A percentile compares a stretch with the other conserved stretches of the same genome.
phyloP scores from a whole-genome alignment of 2,113 vertebrate species.

The Amphiprion percula region DNA sequence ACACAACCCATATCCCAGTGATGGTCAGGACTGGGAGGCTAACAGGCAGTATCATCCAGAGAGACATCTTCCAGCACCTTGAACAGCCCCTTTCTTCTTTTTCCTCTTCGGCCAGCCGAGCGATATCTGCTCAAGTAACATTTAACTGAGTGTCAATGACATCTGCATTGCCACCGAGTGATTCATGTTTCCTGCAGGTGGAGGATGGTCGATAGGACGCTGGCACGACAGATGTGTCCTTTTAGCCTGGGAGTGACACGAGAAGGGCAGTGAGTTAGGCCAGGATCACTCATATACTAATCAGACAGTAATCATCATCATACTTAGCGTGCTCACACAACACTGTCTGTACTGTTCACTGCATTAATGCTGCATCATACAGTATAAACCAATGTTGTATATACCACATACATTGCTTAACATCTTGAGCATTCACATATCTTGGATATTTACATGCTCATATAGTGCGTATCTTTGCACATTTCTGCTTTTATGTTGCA shows the following conservation, averaged over 20 bases:
- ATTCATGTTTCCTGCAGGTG: slow-evolving; percentile 53
- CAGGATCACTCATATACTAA: slow-evolving; percentile 8
- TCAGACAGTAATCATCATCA: background rate
- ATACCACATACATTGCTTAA: too few species aligned
- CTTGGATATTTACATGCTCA: too few species aligned
- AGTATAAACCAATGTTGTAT: too few species aligned
- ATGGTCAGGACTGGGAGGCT: slow-evolving; percentile 90
- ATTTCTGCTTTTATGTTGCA: too few species aligned
- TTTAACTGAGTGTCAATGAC: slow-evolving; percentile 75
- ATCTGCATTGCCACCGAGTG: slow-evolving; percentile 43
- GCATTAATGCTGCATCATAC: too few species aligned
- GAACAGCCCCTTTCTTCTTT: slow-evolving; percentile 72
- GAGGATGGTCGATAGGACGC: slow-evolving; percentile 29
- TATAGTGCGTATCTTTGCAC: too few species aligned
- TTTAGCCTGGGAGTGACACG: slow-evolving; percentile 41
- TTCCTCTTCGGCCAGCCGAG: slow-evolving; percentile 82
- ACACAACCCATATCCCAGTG: slow-evolving; percentile 94
- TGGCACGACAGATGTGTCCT: slow-evolving; percentile 47
- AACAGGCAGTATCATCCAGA: slow-evolving; percentile 89
- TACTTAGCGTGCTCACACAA: too few species aligned
- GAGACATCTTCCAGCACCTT: slow-evolving; percentile 83
- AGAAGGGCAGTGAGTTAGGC: background rate
- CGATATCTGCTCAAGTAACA: slow-evolving; percentile 78
- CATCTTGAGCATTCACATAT: too few species aligned
- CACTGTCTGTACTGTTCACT: too few species aligned